Conservation (phyloP, 2,888 invertebrate genomes). For the Gastracanthus pulcherrimus region DNA sequence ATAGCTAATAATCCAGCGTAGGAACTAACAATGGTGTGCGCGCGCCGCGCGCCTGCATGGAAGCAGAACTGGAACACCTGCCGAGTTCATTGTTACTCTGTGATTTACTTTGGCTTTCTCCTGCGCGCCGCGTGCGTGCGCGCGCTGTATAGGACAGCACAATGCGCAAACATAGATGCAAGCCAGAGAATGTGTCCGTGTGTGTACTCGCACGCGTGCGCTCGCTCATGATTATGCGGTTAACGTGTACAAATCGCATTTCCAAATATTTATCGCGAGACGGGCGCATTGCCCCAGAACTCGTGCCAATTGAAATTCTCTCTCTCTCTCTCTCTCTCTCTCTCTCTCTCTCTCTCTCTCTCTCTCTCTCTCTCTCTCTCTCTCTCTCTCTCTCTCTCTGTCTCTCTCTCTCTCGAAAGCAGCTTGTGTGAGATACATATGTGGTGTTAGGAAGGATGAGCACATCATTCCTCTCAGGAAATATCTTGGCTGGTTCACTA, state of each 20-base stretch:
- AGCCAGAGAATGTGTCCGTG: slow-evolving; percentile 25
- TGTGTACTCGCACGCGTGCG: not conserved
- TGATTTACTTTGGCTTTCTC: slow-evolving; percentile 54
- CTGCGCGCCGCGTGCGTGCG: not conserved
- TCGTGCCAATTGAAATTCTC: slow-evolving; percentile 44
- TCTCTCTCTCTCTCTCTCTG: too few relatives aligned
- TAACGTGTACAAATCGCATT: slow-evolving; percentile 41
- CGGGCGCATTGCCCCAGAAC: not conserved
- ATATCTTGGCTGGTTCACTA: too few relatives aligned
- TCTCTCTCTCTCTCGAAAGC: too few relatives aligned
- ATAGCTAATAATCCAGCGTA: slow-evolving; percentile 20
- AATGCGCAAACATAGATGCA: not conserved
- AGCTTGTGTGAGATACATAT: too few relatives aligned
- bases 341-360: too few relatives aligned
- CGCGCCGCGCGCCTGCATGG: slow-evolving; percentile 7
- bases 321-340: not conserved
- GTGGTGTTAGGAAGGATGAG: too few relatives aligned
- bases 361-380: too few relatives aligned
- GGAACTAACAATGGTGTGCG: slow-evolving; percentile 17
- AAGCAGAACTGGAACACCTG: slow-evolving; percentile 55
- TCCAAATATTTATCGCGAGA: slow-evolving; percentile 49
- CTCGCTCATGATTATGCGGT: slow-evolving; percentile 47
- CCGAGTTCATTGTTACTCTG: slow-evolving; percentile 54
- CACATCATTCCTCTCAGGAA: too few relatives aligned
- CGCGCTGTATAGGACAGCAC: not conserved